Evolutionary conservation across 2,888 invertebrate genomes (phyloP).

Genomic region (Acanthosepion esculentum): DNA sequence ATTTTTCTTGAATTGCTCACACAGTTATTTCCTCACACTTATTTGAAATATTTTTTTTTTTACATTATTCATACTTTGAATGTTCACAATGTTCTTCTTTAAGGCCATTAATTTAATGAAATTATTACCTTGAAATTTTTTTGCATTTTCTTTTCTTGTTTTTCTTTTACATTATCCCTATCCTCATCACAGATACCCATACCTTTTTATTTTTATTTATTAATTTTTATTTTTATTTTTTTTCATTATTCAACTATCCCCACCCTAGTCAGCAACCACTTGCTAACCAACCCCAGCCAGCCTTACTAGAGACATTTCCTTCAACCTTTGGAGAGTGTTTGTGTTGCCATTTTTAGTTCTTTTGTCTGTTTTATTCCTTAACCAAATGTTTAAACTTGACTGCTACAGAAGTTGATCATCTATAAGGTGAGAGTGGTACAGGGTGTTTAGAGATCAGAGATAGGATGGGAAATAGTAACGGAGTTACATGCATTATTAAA

Average conservation of each 20-base stretch:
- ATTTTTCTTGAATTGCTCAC: neutral
- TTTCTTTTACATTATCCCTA: neutral
- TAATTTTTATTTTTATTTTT: neutral
- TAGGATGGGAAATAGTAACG: neutral
- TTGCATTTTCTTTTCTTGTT: no score
- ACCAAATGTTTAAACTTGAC: conserved; percentile 2
- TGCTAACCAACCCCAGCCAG: neutral
- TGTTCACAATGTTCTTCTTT: neutral
- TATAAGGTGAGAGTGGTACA: neutral
- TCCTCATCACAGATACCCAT: neutral
- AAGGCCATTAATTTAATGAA: neutral
- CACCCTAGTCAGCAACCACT: neutral
- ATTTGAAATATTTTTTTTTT: neutral
- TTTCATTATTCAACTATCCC: neutral
- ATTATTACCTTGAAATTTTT: neutral
- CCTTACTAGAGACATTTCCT: neutral
- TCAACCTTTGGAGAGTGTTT: neutral
- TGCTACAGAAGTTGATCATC: neutral
- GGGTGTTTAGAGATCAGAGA: neutral
- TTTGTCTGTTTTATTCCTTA: neutral
- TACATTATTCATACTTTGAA: neutral
- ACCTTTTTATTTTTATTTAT: neutral
- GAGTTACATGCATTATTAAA: neutral
- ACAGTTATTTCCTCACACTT: neutral
- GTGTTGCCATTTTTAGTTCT: neutral